Conservation (phyloP, 2,113 vertebrate genomes). For the Opisthocomus hoazin region DNA sequence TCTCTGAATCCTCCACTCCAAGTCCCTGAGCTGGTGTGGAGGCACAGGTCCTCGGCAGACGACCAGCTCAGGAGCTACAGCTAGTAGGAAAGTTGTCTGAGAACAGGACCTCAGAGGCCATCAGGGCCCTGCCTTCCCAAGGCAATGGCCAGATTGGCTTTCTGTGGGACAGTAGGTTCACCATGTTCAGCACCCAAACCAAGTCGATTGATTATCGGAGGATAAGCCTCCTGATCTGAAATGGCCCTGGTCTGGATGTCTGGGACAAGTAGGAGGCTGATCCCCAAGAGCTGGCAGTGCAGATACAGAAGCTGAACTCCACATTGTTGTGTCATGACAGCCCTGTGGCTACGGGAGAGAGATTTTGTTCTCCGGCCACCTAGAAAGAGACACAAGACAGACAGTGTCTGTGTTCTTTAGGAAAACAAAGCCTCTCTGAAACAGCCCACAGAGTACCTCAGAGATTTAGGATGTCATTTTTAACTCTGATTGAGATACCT, state of each 20-base stretch:
- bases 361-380: neutral
- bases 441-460: neutral
- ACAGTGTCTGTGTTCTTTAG: neutral
- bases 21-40: neutral
- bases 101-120: neutral
- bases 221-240: neutral
- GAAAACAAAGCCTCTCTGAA: neutral
- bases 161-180: neutral
- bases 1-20: neutral
- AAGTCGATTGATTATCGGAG: neutral
- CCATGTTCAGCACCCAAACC: neutral
- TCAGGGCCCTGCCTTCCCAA: rapidly evolving
- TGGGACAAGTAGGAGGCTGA: neutral
- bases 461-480: neutral
- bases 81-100: neutral
- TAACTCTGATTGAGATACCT: neutral
- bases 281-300: rapidly evolving
- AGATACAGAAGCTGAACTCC: neutral
- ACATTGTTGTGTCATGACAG: rapidly evolving
- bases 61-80: neutral
- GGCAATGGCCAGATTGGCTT: rapidly evolving
- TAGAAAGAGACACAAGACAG: neutral
- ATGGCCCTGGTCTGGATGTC: neutral
- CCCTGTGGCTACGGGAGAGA: neutral
- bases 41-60: neutral